These are phyloP conservation scores for Sicus ferrugineus DNA, from an alignment of 2,888 invertebrate species.

Conservation along the genomic window DNA sequence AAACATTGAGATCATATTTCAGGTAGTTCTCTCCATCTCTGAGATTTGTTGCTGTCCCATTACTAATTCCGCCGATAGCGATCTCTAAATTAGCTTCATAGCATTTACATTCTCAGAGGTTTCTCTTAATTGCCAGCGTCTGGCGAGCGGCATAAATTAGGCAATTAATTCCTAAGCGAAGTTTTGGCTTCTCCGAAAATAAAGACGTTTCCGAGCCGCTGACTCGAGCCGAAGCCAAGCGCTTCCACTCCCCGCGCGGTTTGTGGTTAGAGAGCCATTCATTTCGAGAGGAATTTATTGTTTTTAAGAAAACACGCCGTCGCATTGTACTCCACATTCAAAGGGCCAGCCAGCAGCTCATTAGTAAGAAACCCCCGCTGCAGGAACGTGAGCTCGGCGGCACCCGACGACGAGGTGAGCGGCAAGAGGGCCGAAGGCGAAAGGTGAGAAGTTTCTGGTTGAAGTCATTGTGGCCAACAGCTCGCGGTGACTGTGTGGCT, in stretches of 20 bases:
- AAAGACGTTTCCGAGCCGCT: not conserved
- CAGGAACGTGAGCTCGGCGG: not conserved
- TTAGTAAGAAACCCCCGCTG: constrained; percentile 6
- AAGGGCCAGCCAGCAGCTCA: constrained; percentile 16
- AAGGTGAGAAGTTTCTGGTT: constrained; percentile 23
- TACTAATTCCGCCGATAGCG: not conserved
- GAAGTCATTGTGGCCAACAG: constrained; percentile 26
- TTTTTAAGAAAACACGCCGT: not conserved
- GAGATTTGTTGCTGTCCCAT: not conserved
- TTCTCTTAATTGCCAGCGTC: constrained; percentile 18
- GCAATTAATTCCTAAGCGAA: constrained; percentile 16
- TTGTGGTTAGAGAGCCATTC: not conserved
- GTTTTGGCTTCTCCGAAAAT: constrained; percentile 13
- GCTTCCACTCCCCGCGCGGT: not conserved
- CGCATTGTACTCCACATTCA: not conserved
- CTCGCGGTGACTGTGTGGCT: constrained; percentile 7
- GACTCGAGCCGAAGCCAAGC: not conserved
- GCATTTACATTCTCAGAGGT: constrained; percentile 5
- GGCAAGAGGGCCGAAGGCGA: not conserved
- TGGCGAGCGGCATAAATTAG: constrained; percentile 22
- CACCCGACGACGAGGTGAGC: not conserved
- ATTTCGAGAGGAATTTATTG: constrained; percentile 23
- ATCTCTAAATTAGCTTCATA: constrained; percentile 1
- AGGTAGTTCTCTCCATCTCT: too few species aligned
- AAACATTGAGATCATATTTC: too few species aligned